Base-by-base conservation (phyloP, 2,797 vertebrate species). In the Mus caroli region DNA sequence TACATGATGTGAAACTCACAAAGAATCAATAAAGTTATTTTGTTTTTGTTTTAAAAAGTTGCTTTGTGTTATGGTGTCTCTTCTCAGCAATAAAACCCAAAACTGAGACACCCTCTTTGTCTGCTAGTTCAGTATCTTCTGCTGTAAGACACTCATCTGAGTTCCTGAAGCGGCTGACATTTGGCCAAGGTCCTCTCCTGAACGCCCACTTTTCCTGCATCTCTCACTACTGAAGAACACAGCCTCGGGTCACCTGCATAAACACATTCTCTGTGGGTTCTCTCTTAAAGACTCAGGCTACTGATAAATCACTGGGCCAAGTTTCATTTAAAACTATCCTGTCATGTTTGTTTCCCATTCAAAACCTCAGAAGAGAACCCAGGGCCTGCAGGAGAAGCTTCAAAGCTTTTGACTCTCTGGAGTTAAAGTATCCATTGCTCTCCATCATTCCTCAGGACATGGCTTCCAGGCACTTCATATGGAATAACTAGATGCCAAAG, bases 301-400 rank as follows among this genome's bases (percentile, higher is more conserved):
- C 52, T 13, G 28, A 91, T 15, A 79, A 82, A 67, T 75, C 20
- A 73, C 8, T n/a, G 60, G 90, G 80, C 9, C 37, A 64, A 43
- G 89, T 79, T 92, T 92, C 54, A 92, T 82, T 84, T 64, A n/a
- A 94, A 84, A 83, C 79, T 52, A 78, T 28, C 89, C 84, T 54
- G 60, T 20, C 22, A 14, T 60, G 75, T 91, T 56, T 20, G 62
- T 96, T 89, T 77, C 58, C 40, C 71, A 83, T 31, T 82, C 71
- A 84, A 4, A 94, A 95, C 80, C 37, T 88, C 85, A 85, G 56
- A 92, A 94, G 56, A 93, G 50, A 88, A 12, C 20, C 50, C 46
- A 60, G 28, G 69, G n/a, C 46, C 37, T 90, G 71, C 0, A 85
- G 50, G 9, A 82, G 50, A 9, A 85, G 84, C 28, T 90, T 67